These are phyloP conservation scores for Anneissia japonica DNA, from an alignment of 35 echinoderm and acorn worm species.

Conservation along the genomic window DNA sequence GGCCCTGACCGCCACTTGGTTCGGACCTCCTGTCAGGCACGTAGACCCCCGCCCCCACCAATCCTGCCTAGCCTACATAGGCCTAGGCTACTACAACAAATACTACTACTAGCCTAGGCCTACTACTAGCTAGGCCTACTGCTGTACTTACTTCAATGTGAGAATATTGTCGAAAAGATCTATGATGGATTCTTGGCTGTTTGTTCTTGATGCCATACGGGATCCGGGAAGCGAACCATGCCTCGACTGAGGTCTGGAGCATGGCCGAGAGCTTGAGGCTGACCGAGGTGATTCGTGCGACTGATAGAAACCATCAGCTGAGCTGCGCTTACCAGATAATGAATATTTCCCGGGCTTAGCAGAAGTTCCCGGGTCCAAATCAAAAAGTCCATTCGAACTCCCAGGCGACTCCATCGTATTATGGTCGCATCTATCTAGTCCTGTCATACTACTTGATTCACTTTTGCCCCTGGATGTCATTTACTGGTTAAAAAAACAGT, in stretches of 20 bases:
- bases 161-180: slow-evolving; percentile 64
- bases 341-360: neutral
- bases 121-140: no score
- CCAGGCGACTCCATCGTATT: neutral
- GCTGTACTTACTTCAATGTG: neutral
- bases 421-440: neutral
- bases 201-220: slow-evolving; percentile 58
- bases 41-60: no score
- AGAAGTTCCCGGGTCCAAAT: neutral
- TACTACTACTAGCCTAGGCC: no score
- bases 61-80: no score
- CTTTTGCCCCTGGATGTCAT: neutral
- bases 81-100: no score
- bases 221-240: slow-evolving; percentile 52
- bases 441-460: neutral
- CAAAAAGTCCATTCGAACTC: neutral
- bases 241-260: neutral
- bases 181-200: slow-evolving; percentile 95
- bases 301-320: neutral
- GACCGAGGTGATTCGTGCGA: slow-evolving; percentile 42
- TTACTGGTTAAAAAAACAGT: neutral
- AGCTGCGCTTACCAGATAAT: neutral
- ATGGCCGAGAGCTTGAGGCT: slow-evolving; percentile 34
- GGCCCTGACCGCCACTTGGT: no score
- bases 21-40: no score